phyloP scores from a whole-genome alignment of 2,113 vertebrate genomes.

The Crotalus tigris region DNA sequence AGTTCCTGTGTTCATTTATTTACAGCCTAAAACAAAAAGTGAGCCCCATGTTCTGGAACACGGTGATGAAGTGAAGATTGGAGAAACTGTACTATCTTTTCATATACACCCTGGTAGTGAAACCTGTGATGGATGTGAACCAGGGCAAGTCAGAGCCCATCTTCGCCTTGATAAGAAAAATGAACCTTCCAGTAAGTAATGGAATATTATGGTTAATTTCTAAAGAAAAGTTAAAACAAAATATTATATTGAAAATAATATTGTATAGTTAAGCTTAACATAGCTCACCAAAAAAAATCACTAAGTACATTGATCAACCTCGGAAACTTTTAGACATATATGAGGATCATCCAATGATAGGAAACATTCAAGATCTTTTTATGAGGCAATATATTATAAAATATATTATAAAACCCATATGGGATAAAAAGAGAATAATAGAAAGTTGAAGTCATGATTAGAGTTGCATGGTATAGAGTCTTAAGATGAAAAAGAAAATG shows the following conservation, averaged over 20 bases:
- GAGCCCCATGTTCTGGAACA: conserved; percentile 87
- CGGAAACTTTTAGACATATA: neutral
- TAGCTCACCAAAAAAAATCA: neutral
- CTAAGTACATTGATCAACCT: neutral
- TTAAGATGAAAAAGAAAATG: neutral
- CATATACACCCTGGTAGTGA: conserved; percentile 94
- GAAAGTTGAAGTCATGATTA: neutral
- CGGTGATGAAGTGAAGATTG: conserved; percentile 96
- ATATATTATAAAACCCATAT: neutral
- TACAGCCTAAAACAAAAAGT: conserved; percentile 88
- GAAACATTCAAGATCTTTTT: neutral
- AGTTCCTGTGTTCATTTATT: conserved; percentile 30
- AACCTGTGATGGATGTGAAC: conserved; percentile 96
- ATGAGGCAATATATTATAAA: neutral
- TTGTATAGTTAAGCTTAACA: neutral
- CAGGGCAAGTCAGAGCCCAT: conserved; percentile 95
- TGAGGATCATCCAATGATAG: neutral
- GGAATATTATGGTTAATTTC: neutral
- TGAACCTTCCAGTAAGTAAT: conserved; percentile 74
- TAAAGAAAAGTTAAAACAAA: neutral
- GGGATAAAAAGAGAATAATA: neutral
- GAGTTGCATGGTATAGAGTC: neutral
- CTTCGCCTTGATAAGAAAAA: conserved; percentile 86
- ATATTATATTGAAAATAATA: neutral
- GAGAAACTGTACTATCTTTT: conserved; percentile 94